A percentile compares a stretch with the other conserved stretches of the same genome.
Evolutionary conservation across 2,113 vertebrate species (phyloP).

Genomic region (Ptyas mucosa): DNA sequence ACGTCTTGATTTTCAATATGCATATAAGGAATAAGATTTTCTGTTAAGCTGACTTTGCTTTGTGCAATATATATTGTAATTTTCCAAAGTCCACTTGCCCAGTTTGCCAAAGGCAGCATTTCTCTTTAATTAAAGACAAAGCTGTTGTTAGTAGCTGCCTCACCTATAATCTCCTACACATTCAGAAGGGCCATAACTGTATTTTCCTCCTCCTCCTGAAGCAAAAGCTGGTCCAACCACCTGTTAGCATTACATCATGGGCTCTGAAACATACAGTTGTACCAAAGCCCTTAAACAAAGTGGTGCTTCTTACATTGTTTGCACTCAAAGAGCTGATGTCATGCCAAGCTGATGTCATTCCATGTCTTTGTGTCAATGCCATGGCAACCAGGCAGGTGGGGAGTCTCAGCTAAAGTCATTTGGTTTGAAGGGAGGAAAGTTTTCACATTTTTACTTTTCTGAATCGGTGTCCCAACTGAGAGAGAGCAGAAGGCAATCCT

Average conservation of each 20-base stretch:
- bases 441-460: slow-evolving; percentile 43
- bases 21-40: background rate
- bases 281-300: slow-evolving; percentile 71
- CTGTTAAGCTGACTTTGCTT: slow-evolving; percentile 12
- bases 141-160: background rate
- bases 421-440: slow-evolving; percentile 60
- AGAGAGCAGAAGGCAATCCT: slow-evolving; percentile 30
- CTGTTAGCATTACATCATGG: slow-evolving; percentile 81
- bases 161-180: background rate
- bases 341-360: slow-evolving; percentile 80
- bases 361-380: slow-evolving; percentile 73
- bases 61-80: slow-evolving; percentile 35
- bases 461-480: background rate
- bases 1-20: background rate
- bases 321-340: slow-evolving; percentile 77
- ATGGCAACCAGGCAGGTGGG: slow-evolving; percentile 80
- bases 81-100: slow-evolving; percentile 3
- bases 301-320: slow-evolving; percentile 82
- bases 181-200: background rate
- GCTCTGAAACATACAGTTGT: slow-evolving; percentile 66
- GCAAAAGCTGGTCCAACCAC: slow-evolving; percentile 71
- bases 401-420: slow-evolving; percentile 71
- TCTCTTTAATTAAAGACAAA: rapidly evolving
- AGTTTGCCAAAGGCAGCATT: background rate
- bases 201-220: slow-evolving; percentile 41